Base-by-base conservation (phyloP, 2,113 vertebrate species). In the Nycticebus coucang region DNA sequence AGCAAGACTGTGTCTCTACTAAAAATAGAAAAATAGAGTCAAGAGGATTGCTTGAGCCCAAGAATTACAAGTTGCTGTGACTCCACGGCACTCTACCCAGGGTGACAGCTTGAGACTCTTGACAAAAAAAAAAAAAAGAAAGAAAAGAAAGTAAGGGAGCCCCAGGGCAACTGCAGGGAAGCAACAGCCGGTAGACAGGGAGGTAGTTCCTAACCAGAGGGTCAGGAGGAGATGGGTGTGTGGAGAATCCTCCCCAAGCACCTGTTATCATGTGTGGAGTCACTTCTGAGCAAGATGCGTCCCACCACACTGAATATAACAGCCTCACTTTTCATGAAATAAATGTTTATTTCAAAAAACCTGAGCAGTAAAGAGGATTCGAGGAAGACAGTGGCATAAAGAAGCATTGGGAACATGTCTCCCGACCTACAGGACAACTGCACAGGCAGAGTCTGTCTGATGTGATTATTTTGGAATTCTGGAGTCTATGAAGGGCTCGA, bases 311-410 rank as follows among this genome's bases (percentile, higher is more conserved):
- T 64, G 19, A 10, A 24, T 14, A 28, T 12, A 82, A 55, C 4
- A 57, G 3, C 21, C 26, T 87, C 50, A 22, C 41, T 91, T 91
- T 78, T 64, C 77, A 87, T 6, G 19, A 78, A 13, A 66, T 24
- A 62, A 75, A 93, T 41, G 14, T 53, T 89, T 57, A 37, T 62
- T 22, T 62, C 24, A 62, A 89, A 84, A 94, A 74, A 53, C 50
- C 12, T 28, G 7, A 78, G 26, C 10, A 4, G 10, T 3, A 17
- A 62, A 26, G 57, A 81, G n/a, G 57, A 22, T n/a, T 35, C 57
- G 35, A 24, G 81, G 59, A 41, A 30, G 71, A 66, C 18, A 5
- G 59, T 30, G 7, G 17, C 24, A 41, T 21, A 21, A 74, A 41
- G 41, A 74, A 30, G 80, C 24, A 37, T 8, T 17, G 33, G 81